Base-by-base conservation (phyloP, 2,888 invertebrate genomes). In the Andricus quercusramuli region DNA sequence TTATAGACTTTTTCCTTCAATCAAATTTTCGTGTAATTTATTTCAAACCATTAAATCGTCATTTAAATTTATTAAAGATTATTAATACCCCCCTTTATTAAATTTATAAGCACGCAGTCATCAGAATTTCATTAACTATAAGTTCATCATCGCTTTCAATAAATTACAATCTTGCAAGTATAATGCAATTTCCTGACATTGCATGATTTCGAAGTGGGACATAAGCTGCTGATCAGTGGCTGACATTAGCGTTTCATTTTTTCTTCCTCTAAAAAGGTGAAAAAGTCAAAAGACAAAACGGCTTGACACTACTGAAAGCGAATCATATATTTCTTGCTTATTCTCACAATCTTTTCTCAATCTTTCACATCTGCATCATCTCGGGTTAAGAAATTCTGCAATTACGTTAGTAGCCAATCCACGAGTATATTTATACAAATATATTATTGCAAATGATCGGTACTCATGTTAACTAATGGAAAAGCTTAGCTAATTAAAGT, bases 381-480 rank as follows among this genome's bases (percentile, higher is more conserved):
- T 78, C 6, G 20, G 22, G 78, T 89, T 85, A 87, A 82, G 87
- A 86, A 88, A 89, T 87, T 86, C 86, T 83, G 87, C 84, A 90
- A 90, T 90, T 87, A 88, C 86, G 85, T 85, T 89, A 86, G 88
- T 87, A 86, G 82, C 85, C 84, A 84, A 85, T 86, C 81, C 70
- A 83, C 80, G 83, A 83, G 81, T 44, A 41, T 44, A 44, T 15
- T 44, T 83, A 77, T 82, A 74, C 32, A 51, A 51, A 74, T 74
- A 20, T 32, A 74, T 74, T 51, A 74, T 56, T 74, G 51, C 29
- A 51, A 47, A 32, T 47, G 56, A 74, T 51, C 29, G n/a, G 11
- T 37, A 56, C 56, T 44, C 15, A 15, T 44, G 13, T 44, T 44
- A 15, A 44, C 15, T 74, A 56, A 62, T 25, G 15, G 62, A 25